phyloP scores from a whole-genome alignment of 2,113 vertebrate genomes.

The Trinectes maculatus region DNA sequence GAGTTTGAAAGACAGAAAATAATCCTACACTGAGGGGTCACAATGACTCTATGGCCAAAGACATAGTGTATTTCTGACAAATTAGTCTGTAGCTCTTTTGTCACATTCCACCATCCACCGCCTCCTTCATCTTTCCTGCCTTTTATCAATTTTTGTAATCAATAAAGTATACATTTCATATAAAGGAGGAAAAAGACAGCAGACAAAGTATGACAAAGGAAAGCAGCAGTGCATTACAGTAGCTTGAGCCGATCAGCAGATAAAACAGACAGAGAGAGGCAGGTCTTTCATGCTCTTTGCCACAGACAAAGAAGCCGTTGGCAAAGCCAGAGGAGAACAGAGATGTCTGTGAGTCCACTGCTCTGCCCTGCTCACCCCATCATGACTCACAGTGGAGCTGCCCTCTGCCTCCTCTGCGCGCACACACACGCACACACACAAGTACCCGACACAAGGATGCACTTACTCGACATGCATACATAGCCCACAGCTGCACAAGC shows the following conservation, averaged over 20 bases:
- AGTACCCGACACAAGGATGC: constrained; percentile 6
- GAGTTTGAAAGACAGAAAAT: too few species aligned
- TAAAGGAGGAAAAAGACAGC: constrained; percentile 5
- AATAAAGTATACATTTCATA: constrained; percentile 11
- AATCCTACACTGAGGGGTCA: neutral
- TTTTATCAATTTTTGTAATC: constrained; percentile 17
- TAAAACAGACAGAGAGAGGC: constrained; percentile 44
- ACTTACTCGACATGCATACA: constrained; percentile 35
- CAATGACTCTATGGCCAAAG: neutral
- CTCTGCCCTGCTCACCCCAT: constrained; percentile 58
- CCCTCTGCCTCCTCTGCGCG: constrained; percentile 22
- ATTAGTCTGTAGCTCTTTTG: constrained; percentile 29
- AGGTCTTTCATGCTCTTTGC: constrained; percentile 55
- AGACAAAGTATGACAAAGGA: neutral
- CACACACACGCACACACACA: neutral
- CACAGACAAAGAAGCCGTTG: constrained; percentile 76
- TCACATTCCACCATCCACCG: constrained; percentile 8
- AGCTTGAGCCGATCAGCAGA: constrained; percentile 42
- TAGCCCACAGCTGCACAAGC: constrained; percentile 27
- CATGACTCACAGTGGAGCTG: constrained; percentile 74
- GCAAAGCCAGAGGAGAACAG: constrained; percentile 66
- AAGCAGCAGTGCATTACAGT: constrained; percentile 1
- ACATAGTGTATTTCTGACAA: constrained; percentile 22
- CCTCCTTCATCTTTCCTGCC: neutral
- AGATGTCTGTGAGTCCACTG: constrained; percentile 70